These are phyloP conservation scores for Zaprionus capensis DNA, from an alignment of 1,140 invertebrate species.

Conservation along the genomic window DNA sequence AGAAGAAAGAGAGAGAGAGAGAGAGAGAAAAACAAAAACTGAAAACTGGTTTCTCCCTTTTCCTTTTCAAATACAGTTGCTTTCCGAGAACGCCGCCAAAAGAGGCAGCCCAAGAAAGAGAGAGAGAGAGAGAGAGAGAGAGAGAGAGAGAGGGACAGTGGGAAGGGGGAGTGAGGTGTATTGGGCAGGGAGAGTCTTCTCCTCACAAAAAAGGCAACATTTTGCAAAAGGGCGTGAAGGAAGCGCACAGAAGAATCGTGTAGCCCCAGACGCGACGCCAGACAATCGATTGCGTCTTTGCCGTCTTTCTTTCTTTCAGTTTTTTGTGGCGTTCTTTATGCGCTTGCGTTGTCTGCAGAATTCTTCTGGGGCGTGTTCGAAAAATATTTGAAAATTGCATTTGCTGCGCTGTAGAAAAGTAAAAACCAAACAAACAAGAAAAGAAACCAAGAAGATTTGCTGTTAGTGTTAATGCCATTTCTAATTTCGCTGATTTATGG, in stretches of 20 bases:
- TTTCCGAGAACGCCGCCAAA: slow-evolving; percentile 47
- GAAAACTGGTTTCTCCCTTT: slow-evolving; percentile 80
- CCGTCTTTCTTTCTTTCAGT: not conserved
- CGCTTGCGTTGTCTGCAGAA: slow-evolving; percentile 1
- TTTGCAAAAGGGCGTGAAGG: slow-evolving; percentile 32
- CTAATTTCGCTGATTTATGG: slow-evolving; percentile 76
- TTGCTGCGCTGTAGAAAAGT: slow-evolving; percentile 13
- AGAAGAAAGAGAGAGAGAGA: slow-evolving; percentile 2
- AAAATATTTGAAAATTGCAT: slow-evolving; percentile 63
- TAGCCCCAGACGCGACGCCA: slow-evolving; percentile 17
- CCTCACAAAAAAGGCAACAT: slow-evolving; percentile 12
- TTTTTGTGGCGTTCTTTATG: not conserved
- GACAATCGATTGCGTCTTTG: slow-evolving; percentile 29
- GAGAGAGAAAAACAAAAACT: slow-evolving; percentile 48
- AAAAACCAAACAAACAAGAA: not conserved
- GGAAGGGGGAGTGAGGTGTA: not conserved
- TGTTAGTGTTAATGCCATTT: slow-evolving; percentile 56
- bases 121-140: not conserved
- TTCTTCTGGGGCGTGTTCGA: slow-evolving; percentile 44
- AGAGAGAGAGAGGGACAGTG: not conserved
- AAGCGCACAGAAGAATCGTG: not conserved
- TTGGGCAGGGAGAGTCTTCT: not conserved
- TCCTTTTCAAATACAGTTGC: slow-evolving; percentile 81
- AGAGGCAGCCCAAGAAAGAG: not conserved
- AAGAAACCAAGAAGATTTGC: slow-evolving; percentile 21